A percentile compares a stretch with the other conserved stretches of the same genome.
Evolutionary conservation across 2,797 vertebrate species (phyloP).

Genomic region (Vultur gryphus): DNA sequence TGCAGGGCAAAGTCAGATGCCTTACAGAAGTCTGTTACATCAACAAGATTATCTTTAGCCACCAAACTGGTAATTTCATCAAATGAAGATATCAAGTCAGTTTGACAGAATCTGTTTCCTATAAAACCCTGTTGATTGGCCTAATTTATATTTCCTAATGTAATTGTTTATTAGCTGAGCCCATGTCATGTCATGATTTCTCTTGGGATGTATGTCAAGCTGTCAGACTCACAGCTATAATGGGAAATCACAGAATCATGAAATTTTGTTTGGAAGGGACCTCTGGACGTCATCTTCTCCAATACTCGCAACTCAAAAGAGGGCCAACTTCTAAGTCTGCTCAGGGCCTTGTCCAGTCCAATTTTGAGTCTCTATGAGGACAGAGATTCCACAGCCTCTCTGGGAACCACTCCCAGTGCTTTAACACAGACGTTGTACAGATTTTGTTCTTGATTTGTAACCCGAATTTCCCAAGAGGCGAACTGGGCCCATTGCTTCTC

Average conservation of each 20-base stretch:
- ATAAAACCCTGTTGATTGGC: slow-evolving; percentile 23
- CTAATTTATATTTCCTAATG: slow-evolving; percentile 51
- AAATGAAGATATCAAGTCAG: slow-evolving; percentile 56
- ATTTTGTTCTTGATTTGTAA: neutral
- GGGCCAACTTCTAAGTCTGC: neutral
- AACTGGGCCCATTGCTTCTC: neutral
- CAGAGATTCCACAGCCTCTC: neutral
- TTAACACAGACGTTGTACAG: neutral
- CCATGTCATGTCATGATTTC: slow-evolving; percentile 18
- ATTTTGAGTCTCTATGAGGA: neutral
- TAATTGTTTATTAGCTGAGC: slow-evolving; percentile 48
- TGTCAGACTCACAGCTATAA: neutral
- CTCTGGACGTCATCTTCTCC: neutral
- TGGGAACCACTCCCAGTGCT: neutral
- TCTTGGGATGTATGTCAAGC: neutral
- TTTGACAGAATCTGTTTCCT: slow-evolving; percentile 53
- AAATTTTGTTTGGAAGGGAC: neutral
- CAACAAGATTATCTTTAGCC: slow-evolving; percentile 45
- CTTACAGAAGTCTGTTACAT: slow-evolving; percentile 50
- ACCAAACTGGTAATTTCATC: slow-evolving; percentile 42
- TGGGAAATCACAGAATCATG: neutral
- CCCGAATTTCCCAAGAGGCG: neutral
- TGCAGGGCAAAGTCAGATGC: slow-evolving; percentile 40
- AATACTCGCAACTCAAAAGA: neutral
- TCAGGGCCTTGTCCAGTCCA: neutral